phyloP scores from a whole-genome alignment of 2,113 vertebrate genomes.

The Petrocephalus zakoni region DNA sequence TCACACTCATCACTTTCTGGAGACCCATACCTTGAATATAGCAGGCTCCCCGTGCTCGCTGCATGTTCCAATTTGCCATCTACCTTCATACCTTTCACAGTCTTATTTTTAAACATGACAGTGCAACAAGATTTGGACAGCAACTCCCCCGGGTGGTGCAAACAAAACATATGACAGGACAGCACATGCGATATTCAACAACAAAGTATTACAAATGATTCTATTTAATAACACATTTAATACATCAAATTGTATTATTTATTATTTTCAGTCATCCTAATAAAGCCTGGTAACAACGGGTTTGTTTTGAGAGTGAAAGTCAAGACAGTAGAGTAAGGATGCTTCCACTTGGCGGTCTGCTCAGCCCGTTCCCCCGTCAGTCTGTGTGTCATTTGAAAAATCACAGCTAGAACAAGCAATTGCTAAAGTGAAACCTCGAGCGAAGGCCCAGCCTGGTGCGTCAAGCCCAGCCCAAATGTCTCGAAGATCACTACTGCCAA shows the following conservation, averaged over 20 bases:
- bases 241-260: too few species aligned
- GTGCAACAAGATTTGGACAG: background rate
- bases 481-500: background rate
- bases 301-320: background rate
- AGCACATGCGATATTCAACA: background rate
- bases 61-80: background rate
- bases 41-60: background rate
- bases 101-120: background rate
- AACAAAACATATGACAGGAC: background rate
- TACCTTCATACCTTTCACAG: background rate
- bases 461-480: background rate
- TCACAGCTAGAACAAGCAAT: background rate
- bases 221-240: too few species aligned
- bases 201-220: background rate
- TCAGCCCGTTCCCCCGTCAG: too few species aligned
- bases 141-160: background rate
- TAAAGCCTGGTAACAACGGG: background rate
- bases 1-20: background rate
- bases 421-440: background rate
- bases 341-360: too few species aligned
- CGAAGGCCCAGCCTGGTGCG: background rate
- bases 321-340: too few species aligned
- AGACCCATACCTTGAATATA: background rate
- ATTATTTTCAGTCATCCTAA: background rate
- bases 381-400: too few species aligned